Percentiles rank a stretch among this genome's conserved stretches.
phyloP scores from a whole-genome alignment of 2,888 invertebrate species.

The Eristalinus aeneus region DNA sequence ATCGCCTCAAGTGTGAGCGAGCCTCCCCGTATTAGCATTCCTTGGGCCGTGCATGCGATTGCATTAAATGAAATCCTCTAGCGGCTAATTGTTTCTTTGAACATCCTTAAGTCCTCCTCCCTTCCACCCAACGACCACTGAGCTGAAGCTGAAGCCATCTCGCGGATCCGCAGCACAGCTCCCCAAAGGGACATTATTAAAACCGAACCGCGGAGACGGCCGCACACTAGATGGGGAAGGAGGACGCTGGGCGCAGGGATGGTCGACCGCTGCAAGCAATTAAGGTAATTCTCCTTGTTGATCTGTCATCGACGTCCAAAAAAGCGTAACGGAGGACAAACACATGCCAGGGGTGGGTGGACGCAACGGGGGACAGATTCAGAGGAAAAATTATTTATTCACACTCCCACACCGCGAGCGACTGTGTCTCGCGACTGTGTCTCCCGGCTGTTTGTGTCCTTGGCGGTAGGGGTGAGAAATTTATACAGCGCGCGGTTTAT shows the following conservation, averaged over 20 bases:
- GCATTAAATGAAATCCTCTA: constrained; percentile 31
- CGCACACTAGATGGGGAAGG: constrained; percentile 31
- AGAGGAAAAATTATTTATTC: constrained; percentile 38
- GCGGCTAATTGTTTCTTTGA: constrained; percentile 48
- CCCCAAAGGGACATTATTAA: constrained; percentile 10
- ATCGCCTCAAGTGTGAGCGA: constrained; percentile 60
- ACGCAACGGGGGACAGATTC: not conserved
- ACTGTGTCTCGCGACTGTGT: constrained; percentile 13
- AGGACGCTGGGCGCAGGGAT: not conserved
- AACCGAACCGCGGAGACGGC: not conserved
- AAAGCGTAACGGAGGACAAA: constrained; percentile 1
- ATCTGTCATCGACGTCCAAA: constrained; percentile 17
- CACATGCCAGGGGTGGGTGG: not conserved
- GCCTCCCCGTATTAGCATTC: constrained; percentile 46
- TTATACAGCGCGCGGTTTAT: constrained; percentile 52
- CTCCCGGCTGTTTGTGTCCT: not conserved
- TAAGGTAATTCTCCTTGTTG: constrained; percentile 41
- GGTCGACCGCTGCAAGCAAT: constrained; percentile 31
- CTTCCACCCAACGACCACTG: not conserved
- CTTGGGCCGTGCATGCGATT: constrained; percentile 47
- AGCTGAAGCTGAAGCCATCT: not conserved
- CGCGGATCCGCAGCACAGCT: not conserved
- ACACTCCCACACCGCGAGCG: constrained; percentile 21
- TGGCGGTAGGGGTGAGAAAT: constrained; percentile 1
- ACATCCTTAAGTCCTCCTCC: not conserved